Evolutionary conservation across 2,797 vertebrate genomes (phyloP), one percentile per base, ranked within the genome.

Genomic region (Acanthornis magna): DNA sequence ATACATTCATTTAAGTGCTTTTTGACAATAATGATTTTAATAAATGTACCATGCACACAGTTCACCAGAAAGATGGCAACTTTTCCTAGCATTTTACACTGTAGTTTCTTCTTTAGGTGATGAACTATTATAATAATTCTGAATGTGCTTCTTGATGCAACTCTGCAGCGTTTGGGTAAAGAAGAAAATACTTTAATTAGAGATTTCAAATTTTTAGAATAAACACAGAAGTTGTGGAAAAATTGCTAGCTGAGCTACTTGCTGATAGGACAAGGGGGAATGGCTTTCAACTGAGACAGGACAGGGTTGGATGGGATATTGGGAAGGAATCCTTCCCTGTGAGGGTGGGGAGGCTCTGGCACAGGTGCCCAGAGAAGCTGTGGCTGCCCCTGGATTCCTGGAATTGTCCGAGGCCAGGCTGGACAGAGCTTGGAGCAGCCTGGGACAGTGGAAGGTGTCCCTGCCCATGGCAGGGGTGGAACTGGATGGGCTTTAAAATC

Each of bases 351-450:
- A 48, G 5, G 3, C 20, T 47, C 34, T 61, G 54, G 67, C 48
- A 70, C 34, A 55, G 48, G 0, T 77, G 20, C 8, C 16, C 57
- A 77, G 48, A 34, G 65, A 3, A 48, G 25, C 42, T 86, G 55
- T 40, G 57, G 48, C 25, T 70, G 48, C 30, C 21, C 34, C 48
- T 66, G 81, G 43, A 54, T 77, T 55, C 23, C 16, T 70, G 42
- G 25, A 2, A 55, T 30, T 48, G 48, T 3, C 65, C 57, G 48
- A 22, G 34, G 25, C 11, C 20, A 21, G 20, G 20, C 0, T 62
- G 34, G 34, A 42, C 0, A 38, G 0, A n/a, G 5, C 29, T 54
- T 62, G 72, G 47, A 61, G n/a, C 16, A 14, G 0, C 16, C 29
- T 77, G 55, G 57, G 7, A 0, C 0, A 7, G 11, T 26, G 55